Conservation (phyloP, 2,797 vertebrate species). For the Labeo calbasu region DNA sequence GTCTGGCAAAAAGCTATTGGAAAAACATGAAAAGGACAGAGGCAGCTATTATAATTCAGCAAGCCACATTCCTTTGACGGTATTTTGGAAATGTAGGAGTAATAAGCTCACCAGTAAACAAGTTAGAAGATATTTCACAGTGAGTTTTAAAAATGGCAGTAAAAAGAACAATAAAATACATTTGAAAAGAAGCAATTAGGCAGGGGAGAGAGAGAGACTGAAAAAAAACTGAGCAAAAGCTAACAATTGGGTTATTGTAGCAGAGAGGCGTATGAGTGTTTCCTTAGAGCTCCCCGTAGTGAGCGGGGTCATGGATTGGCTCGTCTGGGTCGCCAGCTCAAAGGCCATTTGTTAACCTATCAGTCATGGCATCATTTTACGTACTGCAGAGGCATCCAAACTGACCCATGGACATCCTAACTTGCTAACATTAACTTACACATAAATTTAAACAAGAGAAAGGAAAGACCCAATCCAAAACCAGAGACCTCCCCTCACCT, state of each 20-base stretch:
- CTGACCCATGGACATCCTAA: constrained; percentile 22
- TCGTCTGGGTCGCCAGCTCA: constrained; percentile 13
- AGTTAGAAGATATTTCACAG: neutral
- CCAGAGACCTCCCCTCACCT: constrained; percentile 53
- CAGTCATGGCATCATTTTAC: neutral
- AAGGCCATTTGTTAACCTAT: neutral
- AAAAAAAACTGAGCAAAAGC: constrained; percentile 4
- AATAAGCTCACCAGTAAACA: neutral
- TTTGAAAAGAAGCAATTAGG: neutral
- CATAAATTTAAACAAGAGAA: constrained; percentile 53
- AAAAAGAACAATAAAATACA: neutral
- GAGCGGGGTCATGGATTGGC: constrained; percentile 1
- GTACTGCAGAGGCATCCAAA: neutral
- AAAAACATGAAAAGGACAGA: constrained; percentile 59
- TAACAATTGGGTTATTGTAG: constrained; percentile 25
- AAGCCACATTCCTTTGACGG: constrained; percentile 53
- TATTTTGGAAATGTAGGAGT: neutral
- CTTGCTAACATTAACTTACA: constrained; percentile 40
- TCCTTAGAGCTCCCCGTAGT: neutral
- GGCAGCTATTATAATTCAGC: constrained; percentile 58
- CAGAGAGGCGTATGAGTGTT: constrained; percentile 6
- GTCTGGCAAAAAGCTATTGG: constrained; percentile 64
- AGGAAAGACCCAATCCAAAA: neutral
- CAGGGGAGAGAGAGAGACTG: neutral
- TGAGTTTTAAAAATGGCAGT: neutral